Conservation (phyloP, 2,797 vertebrate species). For the Phrynocephalus forsythii region DNA sequence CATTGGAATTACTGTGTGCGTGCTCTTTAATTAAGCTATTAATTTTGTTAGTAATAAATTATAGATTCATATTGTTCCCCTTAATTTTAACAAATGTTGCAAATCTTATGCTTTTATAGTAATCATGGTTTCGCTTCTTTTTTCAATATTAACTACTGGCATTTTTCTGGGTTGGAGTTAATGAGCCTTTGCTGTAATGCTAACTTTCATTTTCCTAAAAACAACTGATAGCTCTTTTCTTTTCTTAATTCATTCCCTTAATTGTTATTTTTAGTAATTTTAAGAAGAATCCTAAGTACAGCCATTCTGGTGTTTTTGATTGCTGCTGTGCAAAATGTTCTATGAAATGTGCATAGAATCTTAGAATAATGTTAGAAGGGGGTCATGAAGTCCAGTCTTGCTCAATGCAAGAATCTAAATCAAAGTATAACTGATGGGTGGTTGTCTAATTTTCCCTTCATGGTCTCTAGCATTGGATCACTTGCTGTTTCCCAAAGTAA, state of each 20-base stretch:
- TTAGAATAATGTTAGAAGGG: neutral
- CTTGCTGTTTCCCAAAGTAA: too few species aligned
- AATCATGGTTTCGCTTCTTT: conserved; percentile 27
- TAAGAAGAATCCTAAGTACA: neutral
- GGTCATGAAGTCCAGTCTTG: too few species aligned
- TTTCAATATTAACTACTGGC: neutral
- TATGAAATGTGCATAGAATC: neutral
- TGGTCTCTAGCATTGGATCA: too few species aligned
- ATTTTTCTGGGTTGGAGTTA: neutral
- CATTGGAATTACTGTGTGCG: neutral
- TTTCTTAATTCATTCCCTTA: conserved; percentile 12
- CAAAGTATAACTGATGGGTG: too few species aligned
- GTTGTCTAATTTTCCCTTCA: too few species aligned
- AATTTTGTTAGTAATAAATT: conserved; percentile 27
- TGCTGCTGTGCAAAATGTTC: neutral
- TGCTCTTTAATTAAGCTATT: conserved; percentile 24
- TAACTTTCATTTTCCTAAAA: conserved; percentile 25
- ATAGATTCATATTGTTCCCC: conserved; percentile 16
- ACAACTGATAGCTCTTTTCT: conserved; percentile 2
- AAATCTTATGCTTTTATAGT: conserved; percentile 19
- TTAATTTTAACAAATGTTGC: conserved; percentile 22
- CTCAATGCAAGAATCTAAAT: too few species aligned
- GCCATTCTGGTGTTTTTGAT: neutral
- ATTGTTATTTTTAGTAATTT: neutral
- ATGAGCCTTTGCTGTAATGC: conserved; percentile 3